Percentiles rank a stretch among this genome's conserved stretches.
phyloP scores from a whole-genome alignment of 2,113 vertebrate genomes.

The Anoura caudifer region DNA sequence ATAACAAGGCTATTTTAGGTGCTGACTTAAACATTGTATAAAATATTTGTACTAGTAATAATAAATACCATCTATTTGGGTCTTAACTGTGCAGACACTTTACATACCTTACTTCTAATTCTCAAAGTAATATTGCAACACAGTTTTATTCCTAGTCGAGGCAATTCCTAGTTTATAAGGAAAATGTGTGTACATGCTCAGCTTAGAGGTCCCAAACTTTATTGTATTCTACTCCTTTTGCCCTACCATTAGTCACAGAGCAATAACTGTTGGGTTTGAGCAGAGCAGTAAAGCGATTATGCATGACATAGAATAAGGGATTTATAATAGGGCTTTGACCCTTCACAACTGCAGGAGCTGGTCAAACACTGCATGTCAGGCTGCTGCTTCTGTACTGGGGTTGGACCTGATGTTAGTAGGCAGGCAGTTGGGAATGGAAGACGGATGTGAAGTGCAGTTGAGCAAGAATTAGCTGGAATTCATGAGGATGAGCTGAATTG shows the following conservation, averaged over 20 bases:
- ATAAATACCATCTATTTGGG: conserved; percentile 15
- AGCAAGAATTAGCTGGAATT: background rate
- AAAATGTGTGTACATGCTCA: background rate
- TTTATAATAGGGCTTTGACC: background rate
- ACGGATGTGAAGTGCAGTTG: background rate
- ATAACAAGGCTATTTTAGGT: conserved; percentile 28
- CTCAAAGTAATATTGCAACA: background rate
- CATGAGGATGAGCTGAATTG: background rate
- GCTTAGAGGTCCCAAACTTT: background rate
- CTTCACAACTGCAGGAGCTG: background rate
- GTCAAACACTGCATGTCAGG: background rate
- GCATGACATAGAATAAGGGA: background rate
- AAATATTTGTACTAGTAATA: conserved; percentile 44
- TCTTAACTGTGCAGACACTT: background rate
- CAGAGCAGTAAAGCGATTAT: background rate
- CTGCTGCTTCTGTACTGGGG: background rate
- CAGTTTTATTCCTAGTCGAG: background rate
- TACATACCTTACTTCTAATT: conserved; percentile 9
- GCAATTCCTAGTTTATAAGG: background rate
- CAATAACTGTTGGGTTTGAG: background rate
- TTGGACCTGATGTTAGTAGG: background rate
- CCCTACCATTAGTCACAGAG: background rate
- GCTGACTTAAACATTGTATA: conserved; percentile 34
- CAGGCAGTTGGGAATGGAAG: background rate
- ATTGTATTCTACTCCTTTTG: background rate